Conservation (phyloP, 2,797 vertebrate genomes). For the Pipistrellus pygmaeus region DNA sequence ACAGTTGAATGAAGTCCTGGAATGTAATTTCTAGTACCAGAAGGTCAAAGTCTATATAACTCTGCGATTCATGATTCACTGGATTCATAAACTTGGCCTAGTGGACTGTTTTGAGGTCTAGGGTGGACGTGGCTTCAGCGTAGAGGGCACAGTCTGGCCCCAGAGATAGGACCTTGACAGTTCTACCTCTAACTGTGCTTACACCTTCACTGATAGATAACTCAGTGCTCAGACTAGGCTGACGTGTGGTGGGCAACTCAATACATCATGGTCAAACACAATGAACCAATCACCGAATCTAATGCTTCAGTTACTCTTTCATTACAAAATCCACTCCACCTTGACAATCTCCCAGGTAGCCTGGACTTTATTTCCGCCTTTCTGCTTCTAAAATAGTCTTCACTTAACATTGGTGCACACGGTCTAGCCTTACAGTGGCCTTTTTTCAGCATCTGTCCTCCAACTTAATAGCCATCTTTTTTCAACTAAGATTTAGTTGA, state of each 20-base stretch:
- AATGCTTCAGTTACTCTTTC: neutral
- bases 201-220: neutral
- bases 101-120: neutral
- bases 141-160: neutral
- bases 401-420: neutral
- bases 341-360: neutral
- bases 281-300: neutral
- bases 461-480: slow-evolving; percentile 32
- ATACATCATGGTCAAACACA: neutral
- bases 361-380: neutral
- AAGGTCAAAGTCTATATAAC: neutral
- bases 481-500: slow-evolving; percentile 35
- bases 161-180: neutral
- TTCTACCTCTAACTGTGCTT: neutral
- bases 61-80: neutral
- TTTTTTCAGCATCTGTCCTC: neutral
- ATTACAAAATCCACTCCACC: neutral
- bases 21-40: neutral
- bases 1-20: neutral
- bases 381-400: neutral
- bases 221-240: neutral
- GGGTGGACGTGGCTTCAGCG: neutral
- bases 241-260: neutral
- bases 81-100: neutral
- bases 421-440: neutral